Base-by-base conservation (phyloP, 2,797 vertebrate species). In the Poliocrania exsul region DNA sequence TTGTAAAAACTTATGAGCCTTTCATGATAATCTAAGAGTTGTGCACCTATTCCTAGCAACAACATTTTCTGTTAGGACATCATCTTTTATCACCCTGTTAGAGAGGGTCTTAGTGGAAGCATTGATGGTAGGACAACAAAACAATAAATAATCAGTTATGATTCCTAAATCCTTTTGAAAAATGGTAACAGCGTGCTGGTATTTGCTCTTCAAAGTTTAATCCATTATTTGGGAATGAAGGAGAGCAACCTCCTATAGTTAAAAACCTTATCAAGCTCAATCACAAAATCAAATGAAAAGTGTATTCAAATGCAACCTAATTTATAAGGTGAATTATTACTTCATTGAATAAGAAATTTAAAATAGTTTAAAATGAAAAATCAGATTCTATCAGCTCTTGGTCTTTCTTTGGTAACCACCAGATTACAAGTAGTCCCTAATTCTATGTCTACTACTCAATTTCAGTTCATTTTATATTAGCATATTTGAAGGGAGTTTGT, bases 151-250 rank as follows among this genome's bases (percentile, higher is more conserved):
- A 74, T 58, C n/a, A 50, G 13, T 81, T 67, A 37, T 3, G 35
- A 28, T 69, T 44, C 50, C 38, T 49, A 72, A 91, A 75, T 85
- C 35, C 38, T 72, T 90, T 86, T 75, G 47, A 46, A 86, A 88
- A 90, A 72, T 84, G 37, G 35, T 49, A 65, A 5, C 54, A 61
- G 49, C 25, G 6, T 71, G 40, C n/a, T 86, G 47, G 31, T 38
- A 84, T 93, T 88, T 91, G 61, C n/a, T 88, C 50, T 86, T 95
- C 88, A 83, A 88, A 95, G 66, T 65, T 38, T 65, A 72, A 86
- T 72, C 50, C 62, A 44, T 86, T 86, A 81, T 44, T 83, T 88
- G 35, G 71, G 65, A 92, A 81, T 56, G 69, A 91, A 92, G 40
- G 74, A 54, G 31, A 90, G 18, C 31, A 65, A 51, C 19, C 4